Percentiles rank a stretch among this genome's conserved stretches.
Conservation (phyloP, 2,797 vertebrate species). For the Intellagama lesueurii region DNA sequence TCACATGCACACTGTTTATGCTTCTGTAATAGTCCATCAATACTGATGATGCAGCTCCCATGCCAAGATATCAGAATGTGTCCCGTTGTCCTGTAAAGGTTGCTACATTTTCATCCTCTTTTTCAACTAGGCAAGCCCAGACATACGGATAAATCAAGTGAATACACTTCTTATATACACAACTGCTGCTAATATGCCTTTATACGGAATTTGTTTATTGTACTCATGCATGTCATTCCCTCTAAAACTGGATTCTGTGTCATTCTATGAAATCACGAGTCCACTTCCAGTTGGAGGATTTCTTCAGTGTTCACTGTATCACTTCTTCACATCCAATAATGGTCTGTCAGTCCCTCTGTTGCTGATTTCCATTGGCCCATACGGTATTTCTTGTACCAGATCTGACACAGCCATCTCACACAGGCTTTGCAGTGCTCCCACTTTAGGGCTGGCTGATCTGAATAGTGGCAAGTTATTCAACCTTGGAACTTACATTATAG, state of each 20-base stretch:
- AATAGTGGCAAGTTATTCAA: neutral
- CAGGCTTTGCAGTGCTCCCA: neutral
- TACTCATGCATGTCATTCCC: neutral
- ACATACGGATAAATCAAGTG: slow-evolving; percentile 50
- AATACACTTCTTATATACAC: slow-evolving; percentile 49
- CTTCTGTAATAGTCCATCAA: slow-evolving; percentile 66
- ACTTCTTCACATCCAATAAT: no score
- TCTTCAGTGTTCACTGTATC: neutral
- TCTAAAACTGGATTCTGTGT: slow-evolving; percentile 7
- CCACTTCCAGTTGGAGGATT: neutral
- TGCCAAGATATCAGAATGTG: slow-evolving; percentile 59
- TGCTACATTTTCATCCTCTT: slow-evolving; percentile 65
- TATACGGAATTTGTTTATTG: slow-evolving; percentile 42
- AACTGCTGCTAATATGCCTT: slow-evolving; percentile 43
- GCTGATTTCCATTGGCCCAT: neutral
- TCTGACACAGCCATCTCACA: neutral
- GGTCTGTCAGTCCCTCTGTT: neutral
- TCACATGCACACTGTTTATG: slow-evolving; percentile 58
- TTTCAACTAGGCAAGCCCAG: slow-evolving; percentile 60
- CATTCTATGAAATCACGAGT: neutral
- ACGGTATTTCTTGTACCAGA: neutral
- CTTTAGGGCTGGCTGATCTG: neutral
- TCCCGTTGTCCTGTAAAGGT: slow-evolving; percentile 44
- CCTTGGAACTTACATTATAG: neutral
- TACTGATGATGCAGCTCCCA: slow-evolving; percentile 58